phyloP scores from a whole-genome alignment of 2,797 vertebrate species.

The Champsocephalus esox region DNA sequence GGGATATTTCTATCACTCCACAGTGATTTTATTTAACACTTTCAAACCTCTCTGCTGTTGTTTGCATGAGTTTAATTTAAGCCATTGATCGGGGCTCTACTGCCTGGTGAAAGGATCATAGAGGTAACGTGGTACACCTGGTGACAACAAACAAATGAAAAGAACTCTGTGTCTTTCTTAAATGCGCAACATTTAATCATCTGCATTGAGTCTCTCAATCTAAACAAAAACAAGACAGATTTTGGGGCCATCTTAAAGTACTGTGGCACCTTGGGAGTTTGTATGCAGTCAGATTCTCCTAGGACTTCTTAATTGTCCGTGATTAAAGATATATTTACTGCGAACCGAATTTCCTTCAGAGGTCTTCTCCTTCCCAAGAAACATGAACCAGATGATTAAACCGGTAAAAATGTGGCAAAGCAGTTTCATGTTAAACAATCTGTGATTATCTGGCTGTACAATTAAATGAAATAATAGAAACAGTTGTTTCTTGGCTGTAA shows the following conservation, averaged over 20 bases:
- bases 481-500: constrained; percentile 15
- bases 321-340: too few relatives aligned
- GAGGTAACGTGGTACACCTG: constrained; percentile 3
- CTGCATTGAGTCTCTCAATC: background rate
- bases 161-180: constrained; percentile 4
- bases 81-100: constrained; percentile 14
- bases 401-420: too few relatives aligned
- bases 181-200: background rate
- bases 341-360: too few relatives aligned
- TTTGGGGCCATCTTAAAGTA: background rate
- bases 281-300: background rate
- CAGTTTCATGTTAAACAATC: too few relatives aligned
- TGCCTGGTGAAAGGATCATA: constrained; percentile 17
- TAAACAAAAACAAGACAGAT: background rate
- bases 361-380: too few relatives aligned
- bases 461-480: constrained; percentile 7
- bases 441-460: background rate
- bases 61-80: constrained; percentile 25
- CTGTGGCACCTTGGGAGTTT: background rate
- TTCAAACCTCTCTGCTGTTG: constrained; percentile 12
- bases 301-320: too few relatives aligned
- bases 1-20: background rate
- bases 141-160: constrained; percentile 40
- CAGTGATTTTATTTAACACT: background rate
- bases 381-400: too few relatives aligned